Conservation (phyloP, 2,797 vertebrate species). For the Chloroceryle amazona region DNA sequence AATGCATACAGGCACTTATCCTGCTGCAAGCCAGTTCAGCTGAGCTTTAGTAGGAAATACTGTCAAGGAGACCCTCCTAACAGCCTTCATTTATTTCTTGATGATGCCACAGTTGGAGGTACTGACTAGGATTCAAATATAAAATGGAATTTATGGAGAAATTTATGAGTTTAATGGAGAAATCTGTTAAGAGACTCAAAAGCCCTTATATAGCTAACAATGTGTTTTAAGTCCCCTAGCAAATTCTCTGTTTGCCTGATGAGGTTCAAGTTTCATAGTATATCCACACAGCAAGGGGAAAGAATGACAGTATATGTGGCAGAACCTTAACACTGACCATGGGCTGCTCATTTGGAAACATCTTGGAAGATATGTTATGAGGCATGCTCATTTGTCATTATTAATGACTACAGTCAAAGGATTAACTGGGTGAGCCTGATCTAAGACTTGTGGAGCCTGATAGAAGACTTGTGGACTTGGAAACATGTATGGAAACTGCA, state of each 20-base stretch:
- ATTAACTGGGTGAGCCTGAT: constrained; percentile 63
- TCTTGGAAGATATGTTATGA: constrained; percentile 70
- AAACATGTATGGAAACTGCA: constrained; percentile 41
- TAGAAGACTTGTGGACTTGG: constrained; percentile 38
- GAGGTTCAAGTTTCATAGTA: constrained; percentile 71
- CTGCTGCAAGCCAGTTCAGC: not conserved
- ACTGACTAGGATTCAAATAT: constrained; percentile 61
- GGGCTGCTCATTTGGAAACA: constrained; percentile 58
- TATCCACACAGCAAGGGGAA: constrained; percentile 76
- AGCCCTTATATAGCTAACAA: constrained; percentile 70
- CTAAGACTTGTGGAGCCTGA: constrained; percentile 31
- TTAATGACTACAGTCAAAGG: constrained; percentile 71
- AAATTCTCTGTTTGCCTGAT: constrained; percentile 64
- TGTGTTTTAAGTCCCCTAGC: constrained; percentile 74
- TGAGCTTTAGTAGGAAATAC: not conserved
- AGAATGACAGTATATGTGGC: constrained; percentile 62
- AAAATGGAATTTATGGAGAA: constrained; percentile 71
- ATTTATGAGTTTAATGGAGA: constrained; percentile 69
- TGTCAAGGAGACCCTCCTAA: constrained; percentile 15
- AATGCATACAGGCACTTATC: not conserved
- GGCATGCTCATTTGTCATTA: constrained; percentile 53
- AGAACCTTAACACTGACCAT: not conserved
- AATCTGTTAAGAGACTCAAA: constrained; percentile 69
- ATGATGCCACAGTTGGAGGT: constrained; percentile 56
- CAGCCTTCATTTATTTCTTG: constrained; percentile 53